phyloP scores from a whole-genome alignment of 2,888 invertebrate species.

The Cryptus viduatorius region DNA sequence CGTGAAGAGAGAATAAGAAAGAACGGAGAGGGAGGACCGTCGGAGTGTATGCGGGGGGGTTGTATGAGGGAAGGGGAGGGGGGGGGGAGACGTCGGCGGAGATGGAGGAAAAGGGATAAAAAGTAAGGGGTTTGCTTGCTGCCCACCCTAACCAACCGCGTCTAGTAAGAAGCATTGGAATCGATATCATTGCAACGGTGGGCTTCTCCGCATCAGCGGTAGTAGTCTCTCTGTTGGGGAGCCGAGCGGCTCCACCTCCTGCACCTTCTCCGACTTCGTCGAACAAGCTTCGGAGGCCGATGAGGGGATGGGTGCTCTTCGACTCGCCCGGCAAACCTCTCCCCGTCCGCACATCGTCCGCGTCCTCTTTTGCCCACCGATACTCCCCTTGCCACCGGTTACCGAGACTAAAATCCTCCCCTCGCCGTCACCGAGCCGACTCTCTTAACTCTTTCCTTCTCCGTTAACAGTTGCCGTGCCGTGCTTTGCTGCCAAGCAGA shows the following conservation, averaged over 20 bases:
- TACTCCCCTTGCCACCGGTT: slow-evolving; percentile 58
- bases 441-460: slow-evolving; percentile 83
- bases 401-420: slow-evolving; percentile 43
- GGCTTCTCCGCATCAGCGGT: slow-evolving; percentile 68
- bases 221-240: slow-evolving; percentile 50
- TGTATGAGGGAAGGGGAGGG: slow-evolving; percentile 67
- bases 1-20: slow-evolving; percentile 65
- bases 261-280: slow-evolving; percentile 75
- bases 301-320: slow-evolving; percentile 67
- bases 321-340: slow-evolving; percentile 67
- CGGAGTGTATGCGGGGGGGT: slow-evolving; percentile 63
- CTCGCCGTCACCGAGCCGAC: slow-evolving; percentile 77
- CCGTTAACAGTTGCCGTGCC: slow-evolving; percentile 75
- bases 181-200: slow-evolving; percentile 85
- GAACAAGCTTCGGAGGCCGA: slow-evolving; percentile 52
- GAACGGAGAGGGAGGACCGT: slow-evolving; percentile 54
- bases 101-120: slow-evolving; percentile 82
- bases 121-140: slow-evolving; percentile 81
- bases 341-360: slow-evolving; percentile 50
- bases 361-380: slow-evolving; percentile 70
- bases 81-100: slow-evolving; percentile 72
- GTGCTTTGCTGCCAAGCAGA: slow-evolving; percentile 43
- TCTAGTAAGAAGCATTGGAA: slow-evolving; percentile 85
- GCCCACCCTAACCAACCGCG: slow-evolving; percentile 83
- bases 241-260: slow-evolving; percentile 72